These are phyloP conservation scores for Esox masquinongy DNA, from an alignment of 2,797 vertebrate species.

Conservation along the genomic window DNA sequence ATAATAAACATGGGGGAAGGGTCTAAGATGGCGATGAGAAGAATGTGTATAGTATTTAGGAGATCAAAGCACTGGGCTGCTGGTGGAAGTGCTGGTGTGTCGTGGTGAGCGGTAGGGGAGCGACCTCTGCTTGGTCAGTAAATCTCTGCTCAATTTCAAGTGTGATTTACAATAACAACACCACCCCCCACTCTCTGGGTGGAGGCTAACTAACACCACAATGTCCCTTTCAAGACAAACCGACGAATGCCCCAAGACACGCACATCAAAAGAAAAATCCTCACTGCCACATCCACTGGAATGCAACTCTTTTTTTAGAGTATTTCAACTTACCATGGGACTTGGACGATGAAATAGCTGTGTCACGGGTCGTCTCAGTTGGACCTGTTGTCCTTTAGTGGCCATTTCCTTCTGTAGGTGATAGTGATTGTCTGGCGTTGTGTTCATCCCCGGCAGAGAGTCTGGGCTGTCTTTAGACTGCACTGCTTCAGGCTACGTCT, in stretches of 20 bases:
- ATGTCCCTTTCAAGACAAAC: not conserved
- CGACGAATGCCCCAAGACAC: not conserved
- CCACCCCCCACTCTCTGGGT: conserved; percentile 2
- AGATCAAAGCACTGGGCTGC: conserved; percentile 63
- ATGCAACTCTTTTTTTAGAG: not conserved
- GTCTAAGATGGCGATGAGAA: conserved; percentile 61
- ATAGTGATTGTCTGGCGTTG: conserved; percentile 34
- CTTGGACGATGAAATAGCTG: not conserved
- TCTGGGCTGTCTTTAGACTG: conserved; percentile 31
- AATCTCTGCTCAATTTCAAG: conserved; percentile 33
- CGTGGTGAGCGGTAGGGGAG: conserved; percentile 49
- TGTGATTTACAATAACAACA: conserved; percentile 26
- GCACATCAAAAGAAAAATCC: not conserved
- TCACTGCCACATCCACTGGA: too few species aligned
- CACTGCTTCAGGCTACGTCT: conserved; percentile 55
- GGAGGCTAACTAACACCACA: not conserved
- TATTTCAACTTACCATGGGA: not conserved
- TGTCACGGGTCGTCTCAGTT: not conserved
- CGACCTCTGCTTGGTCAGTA: conserved; percentile 36
- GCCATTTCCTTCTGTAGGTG: conserved; percentile 15
- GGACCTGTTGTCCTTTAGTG: conserved; percentile 5
- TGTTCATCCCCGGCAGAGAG: conserved; percentile 27
- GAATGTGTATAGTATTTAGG: conserved; percentile 49
- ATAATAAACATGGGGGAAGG: conserved; percentile 57
- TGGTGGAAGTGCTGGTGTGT: conserved; percentile 39